Evolutionary conservation across 1,140 invertebrate genomes (phyloP).

Genomic region (Pachyrhynchus sulphureomaculatus): DNA sequence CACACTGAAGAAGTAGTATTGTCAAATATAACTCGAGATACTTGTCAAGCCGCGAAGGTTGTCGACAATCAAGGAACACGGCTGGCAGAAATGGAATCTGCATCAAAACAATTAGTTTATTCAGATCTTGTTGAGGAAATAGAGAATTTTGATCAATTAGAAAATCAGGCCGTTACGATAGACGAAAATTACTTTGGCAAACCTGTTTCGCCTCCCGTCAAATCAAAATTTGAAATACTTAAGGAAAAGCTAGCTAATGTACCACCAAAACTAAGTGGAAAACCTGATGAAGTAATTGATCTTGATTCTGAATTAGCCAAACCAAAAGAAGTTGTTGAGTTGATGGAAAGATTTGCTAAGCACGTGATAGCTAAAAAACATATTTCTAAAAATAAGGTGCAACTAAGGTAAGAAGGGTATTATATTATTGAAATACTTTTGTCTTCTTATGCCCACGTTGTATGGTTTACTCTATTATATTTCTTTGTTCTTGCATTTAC

Average conservation of each 20-base stretch:
- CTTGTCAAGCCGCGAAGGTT: neutral
- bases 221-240: slow-evolving; percentile 36
- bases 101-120: slow-evolving; percentile 11
- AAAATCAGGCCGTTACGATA: neutral
- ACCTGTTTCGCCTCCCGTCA: neutral
- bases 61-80: neutral
- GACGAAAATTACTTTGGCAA: neutral
- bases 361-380: slow-evolving; percentile 57
- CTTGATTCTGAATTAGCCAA: slow-evolving; percentile 53
- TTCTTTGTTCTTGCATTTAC: no score
- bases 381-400: slow-evolving; percentile 49
- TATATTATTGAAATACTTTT: no score
- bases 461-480: neutral
- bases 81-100: no score
- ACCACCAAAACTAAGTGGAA: slow-evolving; percentile 58
- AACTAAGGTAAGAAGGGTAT: slow-evolving; percentile 46
- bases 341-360: slow-evolving; percentile 64
- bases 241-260: slow-evolving; percentile 43
- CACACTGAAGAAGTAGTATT: slow-evolving; percentile 19
- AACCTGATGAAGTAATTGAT: slow-evolving; percentile 62
- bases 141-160: slow-evolving; percentile 21
- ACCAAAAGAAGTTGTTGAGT: slow-evolving; percentile 56
- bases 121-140: slow-evolving; percentile 31
- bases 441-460: neutral
- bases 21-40: neutral